Evolutionary conservation across 2,113 vertebrate species (phyloP).

Genomic region (Crotalus viridis): DNA sequence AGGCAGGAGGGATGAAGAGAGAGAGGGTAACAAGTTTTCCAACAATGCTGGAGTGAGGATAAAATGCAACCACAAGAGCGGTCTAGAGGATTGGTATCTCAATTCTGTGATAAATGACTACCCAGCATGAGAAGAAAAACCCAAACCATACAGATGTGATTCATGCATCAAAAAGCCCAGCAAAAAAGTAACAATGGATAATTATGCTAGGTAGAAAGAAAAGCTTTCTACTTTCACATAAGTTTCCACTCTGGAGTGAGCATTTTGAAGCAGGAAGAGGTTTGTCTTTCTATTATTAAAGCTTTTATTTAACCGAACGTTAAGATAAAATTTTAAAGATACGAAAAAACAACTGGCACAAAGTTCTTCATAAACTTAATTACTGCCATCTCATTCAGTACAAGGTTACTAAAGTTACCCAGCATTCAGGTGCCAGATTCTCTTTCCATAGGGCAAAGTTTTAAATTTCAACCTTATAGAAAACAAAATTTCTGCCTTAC

Average conservation of each 20-base stretch:
- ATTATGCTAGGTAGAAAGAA: background rate
- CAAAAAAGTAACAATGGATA: background rate
- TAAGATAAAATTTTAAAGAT: background rate
- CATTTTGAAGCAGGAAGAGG: background rate
- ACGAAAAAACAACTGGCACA: background rate
- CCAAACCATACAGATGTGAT: background rate
- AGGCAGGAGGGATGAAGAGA: background rate
- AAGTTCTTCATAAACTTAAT: background rate
- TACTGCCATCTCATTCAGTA: background rate
- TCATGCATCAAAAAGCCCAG: background rate
- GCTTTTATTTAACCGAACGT: constrained; percentile 20
- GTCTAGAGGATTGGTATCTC: background rate
- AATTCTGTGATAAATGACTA: background rate
- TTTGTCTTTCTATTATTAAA: background rate
- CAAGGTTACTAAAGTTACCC: constrained; percentile 20
- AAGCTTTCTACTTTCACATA: background rate
- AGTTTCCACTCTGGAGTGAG: background rate
- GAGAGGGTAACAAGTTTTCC: background rate
- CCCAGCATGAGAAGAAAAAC: background rate
- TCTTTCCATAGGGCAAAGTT: background rate
- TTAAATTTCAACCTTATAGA: constrained; percentile 13
- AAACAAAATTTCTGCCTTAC: constrained; percentile 1
- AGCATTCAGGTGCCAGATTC: background rate
- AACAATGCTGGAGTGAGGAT: background rate
- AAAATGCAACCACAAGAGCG: background rate